Evolutionary conservation across 2,113 vertebrate species (phyloP).

Genomic region (Ammodytes marinus): DNA sequence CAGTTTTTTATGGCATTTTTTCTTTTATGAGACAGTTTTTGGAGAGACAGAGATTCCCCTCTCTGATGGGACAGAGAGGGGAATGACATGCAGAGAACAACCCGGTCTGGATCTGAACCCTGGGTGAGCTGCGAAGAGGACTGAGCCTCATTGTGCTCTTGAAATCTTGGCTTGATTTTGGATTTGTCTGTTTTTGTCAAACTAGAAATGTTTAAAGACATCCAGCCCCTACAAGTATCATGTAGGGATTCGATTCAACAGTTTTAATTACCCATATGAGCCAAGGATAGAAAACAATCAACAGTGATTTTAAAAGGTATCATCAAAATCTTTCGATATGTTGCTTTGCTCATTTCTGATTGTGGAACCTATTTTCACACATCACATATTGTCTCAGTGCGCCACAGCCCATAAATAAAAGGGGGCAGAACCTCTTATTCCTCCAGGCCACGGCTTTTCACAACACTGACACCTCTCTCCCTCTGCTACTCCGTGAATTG

Average conservation of each 20-base stretch:
- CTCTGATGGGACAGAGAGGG: too few relatives aligned
- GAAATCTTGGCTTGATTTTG: not conserved
- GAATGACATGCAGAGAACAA: too few relatives aligned
- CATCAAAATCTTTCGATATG: too few relatives aligned
- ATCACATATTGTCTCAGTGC: not conserved
- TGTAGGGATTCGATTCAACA: not conserved
- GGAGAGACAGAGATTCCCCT: too few relatives aligned
- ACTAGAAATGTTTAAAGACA: not conserved
- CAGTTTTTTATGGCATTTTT: not conserved
- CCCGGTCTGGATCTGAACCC: too few relatives aligned
- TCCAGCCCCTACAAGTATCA: not conserved
- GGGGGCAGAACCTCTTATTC: constrained; percentile 2
- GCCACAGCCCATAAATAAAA: constrained; percentile 45
- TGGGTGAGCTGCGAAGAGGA: too few relatives aligned
- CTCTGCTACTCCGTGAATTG: constrained; percentile 32
- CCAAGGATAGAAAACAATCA: not conserved
- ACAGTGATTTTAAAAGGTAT: not conserved
- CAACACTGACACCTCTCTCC: constrained; percentile 29
- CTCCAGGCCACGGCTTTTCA: constrained; percentile 1
- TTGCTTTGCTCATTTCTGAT: not conserved
- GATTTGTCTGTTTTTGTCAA: not conserved
- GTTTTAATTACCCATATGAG: not conserved
- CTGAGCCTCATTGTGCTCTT: too few relatives aligned
- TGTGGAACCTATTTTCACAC: not conserved
- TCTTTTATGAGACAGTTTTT: too few relatives aligned